Conservation (phyloP, 2,797 vertebrate species). For the Bucorvus abyssinicus region DNA sequence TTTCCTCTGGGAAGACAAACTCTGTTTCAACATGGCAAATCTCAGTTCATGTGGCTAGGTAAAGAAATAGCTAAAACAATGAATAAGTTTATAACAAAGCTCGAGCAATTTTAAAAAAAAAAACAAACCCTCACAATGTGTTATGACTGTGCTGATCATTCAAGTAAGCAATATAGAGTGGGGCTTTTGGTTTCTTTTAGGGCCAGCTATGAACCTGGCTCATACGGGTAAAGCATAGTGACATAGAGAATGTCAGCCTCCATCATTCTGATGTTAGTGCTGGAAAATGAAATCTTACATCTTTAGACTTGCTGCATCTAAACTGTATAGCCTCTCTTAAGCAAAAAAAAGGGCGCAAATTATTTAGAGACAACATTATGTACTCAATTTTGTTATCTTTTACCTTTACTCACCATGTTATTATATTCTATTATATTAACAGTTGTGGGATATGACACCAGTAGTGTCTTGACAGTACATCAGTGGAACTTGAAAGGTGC, state of each 20-base stretch:
- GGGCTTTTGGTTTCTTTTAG: neutral
- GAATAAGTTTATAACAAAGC: neutral
- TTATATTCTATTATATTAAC: constrained; percentile 33
- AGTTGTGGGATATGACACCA: constrained; percentile 98
- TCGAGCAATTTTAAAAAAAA: neutral
- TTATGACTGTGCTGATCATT: neutral
- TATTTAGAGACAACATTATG: neutral
- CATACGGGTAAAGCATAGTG: neutral
- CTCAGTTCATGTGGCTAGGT: neutral
- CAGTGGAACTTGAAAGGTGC: constrained; percentile 19
- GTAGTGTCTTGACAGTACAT: constrained; percentile 89
- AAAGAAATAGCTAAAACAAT: neutral
- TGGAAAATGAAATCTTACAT: neutral
- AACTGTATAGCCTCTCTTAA: neutral
- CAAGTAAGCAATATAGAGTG: neutral
- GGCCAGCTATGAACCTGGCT: neutral
- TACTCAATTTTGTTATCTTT: neutral
- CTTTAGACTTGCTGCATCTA: neutral
- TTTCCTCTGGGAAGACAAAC: neutral
- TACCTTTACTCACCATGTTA: neutral
- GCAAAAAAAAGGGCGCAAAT: neutral
- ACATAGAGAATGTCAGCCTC: neutral
- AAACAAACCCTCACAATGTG: neutral
- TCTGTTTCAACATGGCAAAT: neutral
- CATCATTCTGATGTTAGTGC: neutral